Evolutionary conservation across 2,113 vertebrate genomes (phyloP).

Genomic region (Pseudolaguvia tuberculata): DNA sequence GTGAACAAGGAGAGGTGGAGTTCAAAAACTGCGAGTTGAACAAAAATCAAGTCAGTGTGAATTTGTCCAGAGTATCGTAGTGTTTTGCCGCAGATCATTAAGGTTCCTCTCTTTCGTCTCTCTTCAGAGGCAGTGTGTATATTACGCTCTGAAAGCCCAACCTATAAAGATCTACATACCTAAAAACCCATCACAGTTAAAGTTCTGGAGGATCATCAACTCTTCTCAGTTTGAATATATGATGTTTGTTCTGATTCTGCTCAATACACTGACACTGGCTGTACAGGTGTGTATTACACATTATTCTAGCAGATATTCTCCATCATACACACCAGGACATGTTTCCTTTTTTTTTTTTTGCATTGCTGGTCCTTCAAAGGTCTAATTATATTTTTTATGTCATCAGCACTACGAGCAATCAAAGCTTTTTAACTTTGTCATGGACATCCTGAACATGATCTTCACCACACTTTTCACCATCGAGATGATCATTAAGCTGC

Average conservation of each 20-base stretch:
- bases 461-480: conserved; percentile 89
- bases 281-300: conserved; percentile 73
- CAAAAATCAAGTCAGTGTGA: conserved; percentile 83
- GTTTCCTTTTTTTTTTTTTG: background rate
- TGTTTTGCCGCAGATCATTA: background rate
- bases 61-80: no score
- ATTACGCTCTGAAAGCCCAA: conserved; percentile 86
- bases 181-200: conserved; percentile 84
- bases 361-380: background rate
- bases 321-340: background rate
- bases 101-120: background rate
- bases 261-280: conserved; percentile 88
- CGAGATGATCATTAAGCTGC: conserved; percentile 91
- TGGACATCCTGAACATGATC: conserved; percentile 94
- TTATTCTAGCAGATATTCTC: background rate
- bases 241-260: conserved; percentile 91
- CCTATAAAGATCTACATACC: conserved; percentile 88
- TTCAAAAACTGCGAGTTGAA: conserved; percentile 94
- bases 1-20: conserved; percentile 89
- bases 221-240: conserved; percentile 88
- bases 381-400: conserved; percentile 7
- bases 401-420: conserved; percentile 89
- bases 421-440: conserved; percentile 80
- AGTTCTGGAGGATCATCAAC: conserved; percentile 89
- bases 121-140: conserved; percentile 84